Evolutionary conservation across 2,113 vertebrate species (phyloP).

Genomic region (Orientallactaga bullata): DNA sequence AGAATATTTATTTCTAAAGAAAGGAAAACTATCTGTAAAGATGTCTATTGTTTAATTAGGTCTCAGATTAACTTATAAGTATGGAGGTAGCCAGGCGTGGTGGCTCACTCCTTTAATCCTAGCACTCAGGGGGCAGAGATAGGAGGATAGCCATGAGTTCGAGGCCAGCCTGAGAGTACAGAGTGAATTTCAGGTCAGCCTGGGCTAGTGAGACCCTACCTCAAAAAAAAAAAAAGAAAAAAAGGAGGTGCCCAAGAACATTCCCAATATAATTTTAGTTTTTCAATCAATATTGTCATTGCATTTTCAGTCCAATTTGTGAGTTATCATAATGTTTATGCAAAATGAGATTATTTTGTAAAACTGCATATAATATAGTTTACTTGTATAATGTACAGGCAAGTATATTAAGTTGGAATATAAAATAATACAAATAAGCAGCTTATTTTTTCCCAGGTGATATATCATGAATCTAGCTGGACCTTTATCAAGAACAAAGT

Average conservation of each 20-base stretch:
- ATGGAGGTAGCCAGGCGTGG: no score
- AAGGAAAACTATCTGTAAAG: background rate
- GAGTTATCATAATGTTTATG: background rate
- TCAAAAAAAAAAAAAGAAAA: no score
- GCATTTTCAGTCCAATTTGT: background rate
- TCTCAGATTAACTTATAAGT: constrained; percentile 29
- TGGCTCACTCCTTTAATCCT: no score
- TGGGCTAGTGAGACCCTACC: no score
- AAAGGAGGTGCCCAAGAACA: background rate
- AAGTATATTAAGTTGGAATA: background rate
- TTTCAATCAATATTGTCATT: background rate
- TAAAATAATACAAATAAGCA: background rate
- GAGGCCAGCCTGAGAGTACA: no score
- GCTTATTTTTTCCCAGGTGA: background rate
- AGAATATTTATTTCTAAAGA: constrained; percentile 6
- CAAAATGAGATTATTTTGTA: background rate
- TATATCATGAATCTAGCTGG: background rate
- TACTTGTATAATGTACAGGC: background rate
- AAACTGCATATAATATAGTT: background rate
- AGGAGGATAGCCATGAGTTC: no score
- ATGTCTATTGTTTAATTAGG: constrained; percentile 11
- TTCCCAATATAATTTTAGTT: constrained; percentile 7
- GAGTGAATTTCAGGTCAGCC: no score
- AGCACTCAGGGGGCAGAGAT: no score
- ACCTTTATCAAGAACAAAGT: background rate